A percentile compares a stretch with the other conserved stretches of the same genome.
Evolutionary conservation across 2,888 invertebrate genomes (phyloP).

Genomic region (Theodoxus fluviatilis): DNA sequence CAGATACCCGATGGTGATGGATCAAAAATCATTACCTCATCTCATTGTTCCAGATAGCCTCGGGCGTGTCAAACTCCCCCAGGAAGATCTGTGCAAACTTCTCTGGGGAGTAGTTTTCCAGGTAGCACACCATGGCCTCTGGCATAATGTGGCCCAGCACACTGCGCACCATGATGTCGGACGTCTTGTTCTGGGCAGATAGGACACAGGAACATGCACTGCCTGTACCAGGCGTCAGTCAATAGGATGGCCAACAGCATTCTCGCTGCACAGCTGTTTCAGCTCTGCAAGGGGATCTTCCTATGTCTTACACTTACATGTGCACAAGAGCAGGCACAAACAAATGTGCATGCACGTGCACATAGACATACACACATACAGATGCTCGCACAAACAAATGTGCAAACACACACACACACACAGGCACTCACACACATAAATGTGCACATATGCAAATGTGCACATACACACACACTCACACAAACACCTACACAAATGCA

Average conservation of each 20-base stretch:
- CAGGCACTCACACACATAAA: too few species aligned
- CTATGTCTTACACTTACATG: too few species aligned
- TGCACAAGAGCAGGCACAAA: too few species aligned
- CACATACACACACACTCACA: too few species aligned
- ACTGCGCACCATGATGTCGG: constrained; percentile 84
- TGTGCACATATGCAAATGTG: not conserved
- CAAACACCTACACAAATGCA: too few species aligned
- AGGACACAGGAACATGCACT: not conserved
- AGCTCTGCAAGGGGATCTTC: too few species aligned
- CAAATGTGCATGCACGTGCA: not conserved
- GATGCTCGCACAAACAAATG: too few species aligned
- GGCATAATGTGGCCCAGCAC: constrained; percentile 92
- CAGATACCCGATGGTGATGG: too few species aligned
- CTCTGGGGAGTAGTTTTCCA: constrained; percentile 97
- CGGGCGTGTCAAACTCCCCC: constrained; percentile 98
- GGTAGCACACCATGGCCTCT: constrained; percentile 98
- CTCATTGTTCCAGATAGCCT: constrained; percentile 98
- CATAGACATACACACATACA: not conserved
- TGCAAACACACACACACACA: too few species aligned
- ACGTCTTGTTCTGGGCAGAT: constrained; percentile 46
- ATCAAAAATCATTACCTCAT: constrained; percentile 91
- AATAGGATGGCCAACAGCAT: not conserved
- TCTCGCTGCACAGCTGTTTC: too few species aligned
- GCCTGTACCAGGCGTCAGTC: too few species aligned
- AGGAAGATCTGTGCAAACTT: constrained; percentile 89